A percentile compares a stretch with the other conserved stretches of the same genome.
Conservation (phyloP, 2,113 vertebrate genomes). For the Pao palembangensis region DNA sequence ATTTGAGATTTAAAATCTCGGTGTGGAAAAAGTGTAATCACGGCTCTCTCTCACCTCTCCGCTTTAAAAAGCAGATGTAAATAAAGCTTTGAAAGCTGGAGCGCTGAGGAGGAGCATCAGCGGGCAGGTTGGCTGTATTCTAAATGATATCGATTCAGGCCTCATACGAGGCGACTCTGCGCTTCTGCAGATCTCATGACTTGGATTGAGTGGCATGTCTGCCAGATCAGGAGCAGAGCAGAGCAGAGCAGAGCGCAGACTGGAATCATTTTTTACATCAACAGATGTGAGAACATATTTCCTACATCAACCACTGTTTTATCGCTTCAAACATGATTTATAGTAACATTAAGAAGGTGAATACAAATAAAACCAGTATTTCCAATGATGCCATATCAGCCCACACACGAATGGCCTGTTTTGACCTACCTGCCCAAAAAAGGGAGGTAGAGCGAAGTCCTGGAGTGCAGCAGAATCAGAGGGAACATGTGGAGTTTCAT, state of each 20-base stretch:
- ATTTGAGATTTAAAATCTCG: no score
- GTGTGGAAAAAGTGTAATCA: no score
- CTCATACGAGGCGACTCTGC: slow-evolving; percentile 12
- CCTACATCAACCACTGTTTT: no score
- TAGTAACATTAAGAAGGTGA: no score
- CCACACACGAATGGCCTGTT: neutral
- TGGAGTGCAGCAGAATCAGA: neutral
- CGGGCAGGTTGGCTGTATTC: neutral
- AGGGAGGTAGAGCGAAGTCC: neutral
- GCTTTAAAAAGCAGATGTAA: no score
- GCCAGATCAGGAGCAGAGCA: slow-evolving; percentile 41
- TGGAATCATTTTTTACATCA: slow-evolving; percentile 22
- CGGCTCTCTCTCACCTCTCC: no score
- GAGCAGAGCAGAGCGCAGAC: slow-evolving; percentile 19
- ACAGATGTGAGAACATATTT: slow-evolving; percentile 17
- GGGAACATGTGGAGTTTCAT: neutral
- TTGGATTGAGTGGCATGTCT: slow-evolving; percentile 34
- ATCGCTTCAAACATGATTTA: no score
- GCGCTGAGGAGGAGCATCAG: neutral
- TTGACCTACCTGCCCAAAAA: neutral
- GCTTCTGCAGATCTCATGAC: slow-evolving; percentile 47
- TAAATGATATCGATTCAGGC: slow-evolving; percentile 19
- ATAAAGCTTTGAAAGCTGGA: neutral
- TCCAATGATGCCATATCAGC: neutral
- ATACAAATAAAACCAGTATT: no score